Evolutionary conservation across 2,888 invertebrate species (phyloP), one percentile per base, ranked within the genome.

Genomic region (Agrenia bidenticulata): DNA sequence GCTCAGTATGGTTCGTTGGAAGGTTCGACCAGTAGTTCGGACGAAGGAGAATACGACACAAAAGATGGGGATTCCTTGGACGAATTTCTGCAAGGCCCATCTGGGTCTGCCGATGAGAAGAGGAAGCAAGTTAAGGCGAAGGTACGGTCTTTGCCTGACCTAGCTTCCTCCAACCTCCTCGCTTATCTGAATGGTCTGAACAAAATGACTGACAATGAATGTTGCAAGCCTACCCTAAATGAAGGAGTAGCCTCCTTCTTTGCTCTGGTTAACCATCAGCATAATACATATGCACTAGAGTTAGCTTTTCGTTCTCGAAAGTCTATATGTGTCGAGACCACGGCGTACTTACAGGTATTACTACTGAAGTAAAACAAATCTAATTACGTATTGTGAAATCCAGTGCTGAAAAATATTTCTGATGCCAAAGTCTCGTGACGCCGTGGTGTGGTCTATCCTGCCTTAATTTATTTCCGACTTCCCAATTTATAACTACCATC

Each of bases 141-240:
- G 76, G 74, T 74, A 70, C 69, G 71, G 63, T 76, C 76, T 73
- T 72, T 75, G 69, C 76, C 76, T 70, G 76, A 76, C 67, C 73
- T 75, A 65, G 67, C 72, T 64, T 71, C 69, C 67, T 69, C 71
- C 66, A 66, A 61, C 59, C 64, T 66, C 62, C 69, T 63, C 61
- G 70, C 72, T 70, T 72, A 63, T 70, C 69, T 72, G 66, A 70
- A 64, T 70, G 68, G 67, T 65, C 66, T 67, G 66, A 67, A 63
- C 62, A 67, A 57, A 59, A 66, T 72, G 65, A 68, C 41, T 67
- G 61, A 66, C 64, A 58, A 63, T 59, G 70, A 69, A 61, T 67
- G 58, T 53, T 59, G 24, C 55, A 58, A 63, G 61, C 66, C 69
- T 60, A 50, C 61, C 53, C 55, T 57, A 27, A 59, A 60, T 58